Evolutionary conservation across 2,113 vertebrate species (phyloP).

Genomic region (Arizona elegans): DNA sequence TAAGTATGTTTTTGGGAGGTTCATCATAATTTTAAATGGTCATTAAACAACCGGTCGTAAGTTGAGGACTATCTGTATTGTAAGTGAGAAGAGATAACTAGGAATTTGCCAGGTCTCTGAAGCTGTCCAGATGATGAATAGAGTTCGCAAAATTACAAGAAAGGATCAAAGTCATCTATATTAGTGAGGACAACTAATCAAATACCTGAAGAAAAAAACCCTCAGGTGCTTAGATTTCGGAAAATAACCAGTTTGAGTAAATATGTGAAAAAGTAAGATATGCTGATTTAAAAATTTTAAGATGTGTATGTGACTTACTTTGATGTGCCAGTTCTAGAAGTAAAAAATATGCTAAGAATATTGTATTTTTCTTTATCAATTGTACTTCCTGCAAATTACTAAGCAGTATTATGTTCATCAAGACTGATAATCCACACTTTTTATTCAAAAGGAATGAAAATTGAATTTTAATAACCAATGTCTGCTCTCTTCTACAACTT

Average conservation of each 20-base stretch:
- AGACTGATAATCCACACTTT: neutral
- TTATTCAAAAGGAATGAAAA: neutral
- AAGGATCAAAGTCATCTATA: neutral
- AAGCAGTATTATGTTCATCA: neutral
- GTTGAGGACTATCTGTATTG: neutral
- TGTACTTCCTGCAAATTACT: neutral
- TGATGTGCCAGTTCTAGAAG: neutral
- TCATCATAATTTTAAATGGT: neutral
- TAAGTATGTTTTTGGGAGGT: neutral
- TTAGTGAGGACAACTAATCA: neutral
- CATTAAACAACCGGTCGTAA: neutral
- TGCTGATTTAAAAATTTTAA: neutral
- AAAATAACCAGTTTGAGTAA: neutral
- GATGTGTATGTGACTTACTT: neutral
- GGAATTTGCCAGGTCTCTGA: neutral
- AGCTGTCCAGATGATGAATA: neutral
- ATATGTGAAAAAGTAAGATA: neutral
- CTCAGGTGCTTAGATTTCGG: neutral
- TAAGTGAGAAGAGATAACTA: neutral
- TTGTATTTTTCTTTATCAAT: neutral
- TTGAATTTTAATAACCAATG: neutral
- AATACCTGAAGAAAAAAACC: neutral
- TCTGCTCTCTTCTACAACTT: neutral
- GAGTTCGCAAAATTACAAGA: neutral
- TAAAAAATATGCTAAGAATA: neutral